Evolutionary conservation across 2,113 vertebrate genomes (phyloP).

Genomic region (Macroglossus sobrinus): DNA sequence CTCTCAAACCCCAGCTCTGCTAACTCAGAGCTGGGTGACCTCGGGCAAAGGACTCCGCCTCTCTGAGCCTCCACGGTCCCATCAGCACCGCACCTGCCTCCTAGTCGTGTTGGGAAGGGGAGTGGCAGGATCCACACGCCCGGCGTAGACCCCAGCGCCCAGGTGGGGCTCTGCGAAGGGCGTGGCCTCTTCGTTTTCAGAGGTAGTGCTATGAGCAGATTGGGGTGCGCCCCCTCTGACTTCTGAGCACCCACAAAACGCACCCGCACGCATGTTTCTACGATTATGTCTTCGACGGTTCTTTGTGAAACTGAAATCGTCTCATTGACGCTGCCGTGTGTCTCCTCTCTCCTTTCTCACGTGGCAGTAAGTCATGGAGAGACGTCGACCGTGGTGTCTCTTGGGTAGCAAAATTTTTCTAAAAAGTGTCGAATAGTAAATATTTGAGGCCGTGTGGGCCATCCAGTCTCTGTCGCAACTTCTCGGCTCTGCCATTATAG

Average conservation of each 20-base stretch:
- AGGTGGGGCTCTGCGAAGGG: background rate
- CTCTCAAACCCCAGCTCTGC: background rate
- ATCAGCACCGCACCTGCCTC: background rate
- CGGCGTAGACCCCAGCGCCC: too few relatives aligned
- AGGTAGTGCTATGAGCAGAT: background rate
- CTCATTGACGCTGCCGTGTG: accelerated
- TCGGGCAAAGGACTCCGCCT: background rate
- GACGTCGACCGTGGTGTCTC: background rate
- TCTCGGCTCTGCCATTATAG: background rate
- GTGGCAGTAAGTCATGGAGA: background rate
- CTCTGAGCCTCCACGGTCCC: background rate
- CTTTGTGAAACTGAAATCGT: background rate
- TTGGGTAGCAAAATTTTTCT: background rate
- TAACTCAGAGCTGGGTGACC: background rate
- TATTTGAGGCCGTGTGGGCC: background rate
- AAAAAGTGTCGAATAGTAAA: background rate
- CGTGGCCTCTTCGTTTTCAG: background rate
- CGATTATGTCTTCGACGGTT: background rate
- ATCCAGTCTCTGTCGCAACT: background rate
- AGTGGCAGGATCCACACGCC: background rate
- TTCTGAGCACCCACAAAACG: background rate
- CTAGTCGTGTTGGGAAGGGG: background rate
- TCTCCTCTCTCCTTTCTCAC: background rate
- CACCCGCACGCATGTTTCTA: accelerated
- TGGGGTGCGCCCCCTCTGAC: accelerated